Base-by-base conservation (phyloP, 2,888 invertebrate genomes). In the Hypena proboscidalis region DNA sequence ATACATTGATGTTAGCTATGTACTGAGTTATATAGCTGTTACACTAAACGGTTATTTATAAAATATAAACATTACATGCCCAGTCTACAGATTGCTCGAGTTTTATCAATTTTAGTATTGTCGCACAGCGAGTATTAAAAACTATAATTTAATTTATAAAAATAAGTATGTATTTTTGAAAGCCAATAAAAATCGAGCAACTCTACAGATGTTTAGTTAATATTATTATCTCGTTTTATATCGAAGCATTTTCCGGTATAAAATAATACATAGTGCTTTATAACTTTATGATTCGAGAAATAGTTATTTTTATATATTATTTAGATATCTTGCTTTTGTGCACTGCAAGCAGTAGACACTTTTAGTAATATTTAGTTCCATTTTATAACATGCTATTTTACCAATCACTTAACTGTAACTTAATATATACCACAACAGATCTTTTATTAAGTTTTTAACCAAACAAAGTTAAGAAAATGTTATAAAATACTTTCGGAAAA, bases 1-100 rank as follows among this genome's bases (percentile, higher is more conserved):
- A 84, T 84, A 85, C 78, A 81, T 63, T 68, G 68, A 49, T 62
- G 51, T 60, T 58, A 49, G 35, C 48, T 65, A 49, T 39, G 51
- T 45, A 29, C 25, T 29, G 44, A 49, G 55, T 52, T 34, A 52
- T 48, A 56, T 37, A 54, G 37, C 46, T 48, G 29, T 46, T 60
- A 54, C 27, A 8, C 43, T 58, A 60, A 46, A 50, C 26, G 39
- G 41, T 62, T 60, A 62, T 11, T 55, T 52, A 35, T 43, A 46
- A 36, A 54, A 55, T 52, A 45, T 48, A 48, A 53, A 59, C 40
- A 57, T 34, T 42, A 53, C 3, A 17, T 17, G 3, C 17, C 17
- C 32, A 37, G 32, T 21, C 25, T 22, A 25, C 32, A 20, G 23
- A 31, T 41, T 52, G 46, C 37, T 59, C 15, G 31, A 49, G 11